Percentiles rank a stretch among this genome's conserved stretches.
phyloP scores from a whole-genome alignment of 1,140 invertebrate species.

The Drosophila nannoptera region DNA sequence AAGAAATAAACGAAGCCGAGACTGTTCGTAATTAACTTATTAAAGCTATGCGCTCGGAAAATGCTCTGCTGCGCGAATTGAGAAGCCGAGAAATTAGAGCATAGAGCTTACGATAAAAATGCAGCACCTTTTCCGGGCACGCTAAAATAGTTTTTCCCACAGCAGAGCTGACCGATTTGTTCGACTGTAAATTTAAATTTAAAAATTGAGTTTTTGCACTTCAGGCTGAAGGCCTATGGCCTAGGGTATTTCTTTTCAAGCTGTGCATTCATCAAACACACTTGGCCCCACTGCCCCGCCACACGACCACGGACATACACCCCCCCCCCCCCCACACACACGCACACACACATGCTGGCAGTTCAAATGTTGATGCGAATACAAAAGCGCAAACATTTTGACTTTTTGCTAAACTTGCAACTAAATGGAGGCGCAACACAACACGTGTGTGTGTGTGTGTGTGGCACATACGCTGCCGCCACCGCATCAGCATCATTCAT shows the following conservation, averaged over 20 bases:
- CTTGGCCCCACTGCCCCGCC: constrained; percentile 3
- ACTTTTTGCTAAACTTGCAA: constrained; percentile 62
- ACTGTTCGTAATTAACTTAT: too few species aligned
- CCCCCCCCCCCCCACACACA: constrained; percentile 17
- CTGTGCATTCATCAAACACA: constrained; percentile 55
- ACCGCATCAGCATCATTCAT: constrained; percentile 59
- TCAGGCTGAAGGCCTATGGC: constrained; percentile 43
- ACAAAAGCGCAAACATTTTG: constrained; percentile 67
- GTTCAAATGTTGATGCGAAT: constrained; percentile 32
- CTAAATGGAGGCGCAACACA: constrained; percentile 58
- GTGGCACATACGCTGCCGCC: constrained; percentile 49
- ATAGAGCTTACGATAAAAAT: too few species aligned
- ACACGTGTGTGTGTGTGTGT: constrained; percentile 1
- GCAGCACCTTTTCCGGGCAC: neutral
- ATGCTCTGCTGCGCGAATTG: too few species aligned
- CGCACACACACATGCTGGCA: constrained; percentile 1
- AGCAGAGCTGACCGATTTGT: neutral
- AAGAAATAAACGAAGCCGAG: too few species aligned
- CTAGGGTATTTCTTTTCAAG: constrained; percentile 39
- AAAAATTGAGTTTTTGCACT: constrained; percentile 15
- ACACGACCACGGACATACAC: too few species aligned
- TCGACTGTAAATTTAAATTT: constrained; percentile 17
- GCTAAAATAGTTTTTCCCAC: neutral
- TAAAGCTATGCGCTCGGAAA: too few species aligned
- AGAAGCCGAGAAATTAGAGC: too few species aligned